These are phyloP conservation scores for Psococerastis gibbosa DNA, from an alignment of 2,888 invertebrate species.

Conservation along the genomic window DNA sequence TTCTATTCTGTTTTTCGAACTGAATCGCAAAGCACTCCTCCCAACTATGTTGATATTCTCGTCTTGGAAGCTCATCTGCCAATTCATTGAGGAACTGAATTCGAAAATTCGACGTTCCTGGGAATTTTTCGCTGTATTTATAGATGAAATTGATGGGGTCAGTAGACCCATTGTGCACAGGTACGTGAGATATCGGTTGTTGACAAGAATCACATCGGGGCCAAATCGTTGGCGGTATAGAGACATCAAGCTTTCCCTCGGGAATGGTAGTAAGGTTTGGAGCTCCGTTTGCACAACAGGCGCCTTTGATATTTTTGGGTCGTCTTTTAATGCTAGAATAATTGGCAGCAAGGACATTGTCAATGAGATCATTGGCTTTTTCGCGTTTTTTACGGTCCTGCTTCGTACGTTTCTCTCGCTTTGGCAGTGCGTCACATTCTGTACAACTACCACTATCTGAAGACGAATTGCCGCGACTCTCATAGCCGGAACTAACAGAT, in stretches of 20 bases:
- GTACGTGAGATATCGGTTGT: not conserved
- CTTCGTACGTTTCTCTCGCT: slow-evolving; percentile 16
- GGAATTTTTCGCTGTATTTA: slow-evolving; percentile 7
- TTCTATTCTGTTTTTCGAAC: not conserved
- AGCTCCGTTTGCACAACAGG: slow-evolving; percentile 17
- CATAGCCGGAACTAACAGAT: slow-evolving; percentile 26
- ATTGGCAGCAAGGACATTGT: slow-evolving; percentile 23
- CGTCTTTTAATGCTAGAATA: not conserved
- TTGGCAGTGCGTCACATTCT: slow-evolving; percentile 17
- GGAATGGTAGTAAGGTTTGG: slow-evolving; percentile 28
- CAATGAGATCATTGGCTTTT: slow-evolving; percentile 23
- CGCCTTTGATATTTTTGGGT: slow-evolving; percentile 9
- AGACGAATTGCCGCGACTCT: slow-evolving; percentile 19
- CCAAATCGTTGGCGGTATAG: slow-evolving; percentile 28
- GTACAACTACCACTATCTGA: slow-evolving; percentile 14
- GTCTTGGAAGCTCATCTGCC: not conserved
- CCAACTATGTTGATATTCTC: slow-evolving; percentile 3
- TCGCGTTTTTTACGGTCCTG: slow-evolving; percentile 16
- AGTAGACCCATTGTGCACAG: slow-evolving; percentile 8
- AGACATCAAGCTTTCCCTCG: slow-evolving; percentile 27
- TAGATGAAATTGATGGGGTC: slow-evolving; percentile 2
- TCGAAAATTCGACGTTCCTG: not conserved
- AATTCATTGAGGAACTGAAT: not conserved
- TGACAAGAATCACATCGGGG: slow-evolving; percentile 20
- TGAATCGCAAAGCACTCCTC: not conserved